Evolutionary conservation across 1,140 invertebrate species (phyloP).

Genomic region (Platyscapa corneri): DNA sequence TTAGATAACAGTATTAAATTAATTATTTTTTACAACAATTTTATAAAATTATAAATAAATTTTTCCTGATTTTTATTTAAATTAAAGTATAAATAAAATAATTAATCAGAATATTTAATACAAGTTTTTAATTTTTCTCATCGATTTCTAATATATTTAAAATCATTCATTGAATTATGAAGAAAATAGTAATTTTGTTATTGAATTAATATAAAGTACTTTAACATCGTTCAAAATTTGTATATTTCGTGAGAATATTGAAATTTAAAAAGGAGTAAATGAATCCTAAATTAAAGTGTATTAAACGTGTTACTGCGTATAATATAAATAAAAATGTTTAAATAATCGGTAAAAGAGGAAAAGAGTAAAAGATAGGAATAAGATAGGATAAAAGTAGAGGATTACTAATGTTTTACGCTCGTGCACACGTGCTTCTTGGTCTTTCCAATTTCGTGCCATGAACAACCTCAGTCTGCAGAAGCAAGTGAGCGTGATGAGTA

Average conservation of each 20-base stretch:
- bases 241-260: not conserved
- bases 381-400: not conserved
- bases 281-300: not conserved
- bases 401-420: constrained; percentile 16
- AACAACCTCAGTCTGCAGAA: constrained; percentile 86
- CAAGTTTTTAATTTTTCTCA: not conserved
- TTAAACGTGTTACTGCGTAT: not conserved
- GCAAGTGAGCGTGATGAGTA: constrained; percentile 96
- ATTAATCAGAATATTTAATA: too few species aligned
- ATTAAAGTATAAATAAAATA: too few species aligned
- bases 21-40: too few species aligned
- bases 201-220: not conserved
- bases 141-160: not conserved
- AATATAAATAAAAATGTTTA: not conserved
- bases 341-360: not conserved
- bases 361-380: not conserved
- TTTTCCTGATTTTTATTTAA: too few species aligned
- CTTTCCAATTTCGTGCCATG: too few species aligned
- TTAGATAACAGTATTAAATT: too few species aligned
- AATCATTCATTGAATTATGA: not conserved
- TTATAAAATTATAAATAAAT: too few species aligned
- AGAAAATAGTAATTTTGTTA: not conserved
- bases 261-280: not conserved
- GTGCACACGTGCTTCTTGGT: not conserved
- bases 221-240: not conserved